phyloP scores from a whole-genome alignment of 2,888 invertebrate genomes.

The Nowickia ferox region DNA sequence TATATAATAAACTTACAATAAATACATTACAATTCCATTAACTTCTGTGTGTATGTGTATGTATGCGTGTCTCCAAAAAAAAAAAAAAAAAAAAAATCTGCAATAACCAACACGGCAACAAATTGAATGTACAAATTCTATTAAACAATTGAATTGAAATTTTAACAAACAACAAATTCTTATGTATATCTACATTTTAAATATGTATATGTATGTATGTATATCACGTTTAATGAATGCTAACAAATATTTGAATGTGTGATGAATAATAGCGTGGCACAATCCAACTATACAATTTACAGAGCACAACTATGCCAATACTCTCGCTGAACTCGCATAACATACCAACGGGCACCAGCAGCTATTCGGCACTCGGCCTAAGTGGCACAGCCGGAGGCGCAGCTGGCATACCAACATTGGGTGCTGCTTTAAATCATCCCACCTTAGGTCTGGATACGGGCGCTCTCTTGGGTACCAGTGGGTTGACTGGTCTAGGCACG shows the following conservation, averaged over 20 bases:
- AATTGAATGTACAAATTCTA: conserved; percentile 8
- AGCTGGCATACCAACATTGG: conserved; percentile 74
- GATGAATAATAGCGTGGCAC: conserved; percentile 80
- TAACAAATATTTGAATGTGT: conserved; percentile 22
- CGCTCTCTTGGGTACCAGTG: conserved; percentile 77
- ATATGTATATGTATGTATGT: background rate
- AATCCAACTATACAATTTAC: conserved; percentile 84
- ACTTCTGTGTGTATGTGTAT: conserved; percentile 52
- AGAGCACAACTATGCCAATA: conserved; percentile 87
- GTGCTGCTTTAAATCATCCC: conserved; percentile 81
- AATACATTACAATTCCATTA: conserved; percentile 60
- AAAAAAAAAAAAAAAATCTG: conserved; percentile 37
- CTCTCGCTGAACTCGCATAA: conserved; percentile 84
- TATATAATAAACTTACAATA: conserved; percentile 12
- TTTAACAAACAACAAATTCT: conserved; percentile 26
- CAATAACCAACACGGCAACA: conserved; percentile 33
- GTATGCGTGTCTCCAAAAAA: conserved; percentile 59
- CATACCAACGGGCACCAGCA: conserved; percentile 82
- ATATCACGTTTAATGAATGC: conserved; percentile 18
- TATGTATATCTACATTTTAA: too few species aligned
- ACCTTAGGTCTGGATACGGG: conserved; percentile 81
- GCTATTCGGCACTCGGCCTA: conserved; percentile 82
- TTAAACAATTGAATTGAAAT: background rate
- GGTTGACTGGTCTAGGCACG: conserved; percentile 75
- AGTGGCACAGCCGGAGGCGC: conserved; percentile 77